Conservation (phyloP, 53 echinoderm and acorn worm genomes). For the Patiria pectinifera region DNA sequence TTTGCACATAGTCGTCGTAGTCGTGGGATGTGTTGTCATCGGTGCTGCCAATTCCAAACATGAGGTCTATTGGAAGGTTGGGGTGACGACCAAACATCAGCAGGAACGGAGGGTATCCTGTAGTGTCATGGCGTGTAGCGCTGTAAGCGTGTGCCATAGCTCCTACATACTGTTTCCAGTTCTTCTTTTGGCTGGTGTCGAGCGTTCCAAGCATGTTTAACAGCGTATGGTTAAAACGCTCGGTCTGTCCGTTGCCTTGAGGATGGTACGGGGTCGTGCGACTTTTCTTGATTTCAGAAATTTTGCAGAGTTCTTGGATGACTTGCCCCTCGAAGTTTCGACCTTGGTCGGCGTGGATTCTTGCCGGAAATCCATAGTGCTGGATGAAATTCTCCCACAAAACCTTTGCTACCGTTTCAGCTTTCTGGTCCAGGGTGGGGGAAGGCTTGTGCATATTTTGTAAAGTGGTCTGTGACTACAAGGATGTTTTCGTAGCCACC, state of each 20-base stretch:
- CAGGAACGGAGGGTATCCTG: constrained; percentile 34
- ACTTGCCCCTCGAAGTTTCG: constrained; percentile 57
- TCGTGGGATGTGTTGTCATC: neutral
- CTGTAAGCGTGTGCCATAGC: constrained; percentile 34
- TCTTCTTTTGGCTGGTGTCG: neutral
- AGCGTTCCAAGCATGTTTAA: constrained; percentile 70
- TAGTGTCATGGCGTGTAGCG: constrained; percentile 31
- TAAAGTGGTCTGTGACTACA: no score
- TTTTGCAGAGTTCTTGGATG: constrained; percentile 1
- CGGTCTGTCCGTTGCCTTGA: neutral
- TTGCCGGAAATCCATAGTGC: constrained; percentile 66
- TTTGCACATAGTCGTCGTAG: constrained; percentile 1
- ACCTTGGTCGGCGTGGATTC: constrained; percentile 77
- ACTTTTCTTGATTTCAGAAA: constrained; percentile 11
- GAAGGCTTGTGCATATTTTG: constrained; percentile 7
- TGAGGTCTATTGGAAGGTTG: constrained; percentile 24
- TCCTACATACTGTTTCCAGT: constrained; percentile 26
- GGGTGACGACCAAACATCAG: constrained; percentile 50
- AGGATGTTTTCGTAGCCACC: no score
- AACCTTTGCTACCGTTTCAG: constrained; percentile 57
- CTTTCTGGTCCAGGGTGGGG: constrained; percentile 65
- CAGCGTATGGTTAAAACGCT: no score
- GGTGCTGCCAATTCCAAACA: constrained; percentile 10
- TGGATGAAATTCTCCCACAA: constrained; percentile 68
- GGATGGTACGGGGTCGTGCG: constrained; percentile 45